Percentiles rank a stretch among this genome's conserved stretches.
Evolutionary conservation across 2,888 invertebrate genomes (phyloP).

Genomic region (Nomada ferruginata): DNA sequence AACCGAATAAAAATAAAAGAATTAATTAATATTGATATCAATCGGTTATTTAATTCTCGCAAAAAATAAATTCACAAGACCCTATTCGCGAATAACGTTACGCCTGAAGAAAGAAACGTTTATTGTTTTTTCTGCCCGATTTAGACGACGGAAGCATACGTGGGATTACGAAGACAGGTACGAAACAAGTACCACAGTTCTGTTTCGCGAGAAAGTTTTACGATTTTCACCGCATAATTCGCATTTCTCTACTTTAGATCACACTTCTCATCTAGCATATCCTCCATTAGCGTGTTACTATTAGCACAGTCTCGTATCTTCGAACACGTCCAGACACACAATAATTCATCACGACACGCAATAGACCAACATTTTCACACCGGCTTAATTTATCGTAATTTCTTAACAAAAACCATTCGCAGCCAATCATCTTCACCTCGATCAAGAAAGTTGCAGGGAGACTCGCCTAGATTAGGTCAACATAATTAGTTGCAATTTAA

Average conservation of each 20-base stretch:
- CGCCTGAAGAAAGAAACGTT: slow-evolving; percentile 59
- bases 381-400: background rate
- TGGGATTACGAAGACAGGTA: slow-evolving; percentile 87
- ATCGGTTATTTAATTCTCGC: background rate
- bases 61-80: slow-evolving; percentile 16
- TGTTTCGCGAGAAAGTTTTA: slow-evolving; percentile 63
- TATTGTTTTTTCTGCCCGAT: slow-evolving; percentile 76
- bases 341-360: background rate
- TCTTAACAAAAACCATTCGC: background rate
- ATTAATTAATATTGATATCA: background rate
- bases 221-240: slow-evolving; percentile 44
- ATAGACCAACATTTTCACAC: slow-evolving; percentile 1
- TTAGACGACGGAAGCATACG: slow-evolving; percentile 86
- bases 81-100: slow-evolving; percentile 33
- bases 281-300: slow-evolving; percentile 26
- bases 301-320: slow-evolving; percentile 30
- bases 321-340: slow-evolving; percentile 20
- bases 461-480: background rate
- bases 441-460: background rate
- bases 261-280: slow-evolving; percentile 42
- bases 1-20: too few species aligned
- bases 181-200: slow-evolving; percentile 60
- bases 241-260: slow-evolving; percentile 31
- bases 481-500: background rate
- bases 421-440: background rate